Conservation (phyloP, 1,140 invertebrate genomes). For the Polypedilum pembai region DNA sequence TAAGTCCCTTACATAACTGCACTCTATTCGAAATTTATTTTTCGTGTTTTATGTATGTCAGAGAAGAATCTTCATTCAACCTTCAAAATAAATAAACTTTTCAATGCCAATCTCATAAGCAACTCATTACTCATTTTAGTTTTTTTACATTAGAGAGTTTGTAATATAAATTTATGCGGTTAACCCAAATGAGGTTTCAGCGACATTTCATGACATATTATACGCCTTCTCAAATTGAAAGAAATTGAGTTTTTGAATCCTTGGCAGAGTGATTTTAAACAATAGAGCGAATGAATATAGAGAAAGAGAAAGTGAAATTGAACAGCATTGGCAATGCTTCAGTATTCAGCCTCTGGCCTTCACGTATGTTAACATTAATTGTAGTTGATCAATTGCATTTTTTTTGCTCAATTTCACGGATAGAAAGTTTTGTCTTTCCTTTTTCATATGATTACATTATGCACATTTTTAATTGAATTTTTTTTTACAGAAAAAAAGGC, state of each 20-base stretch:
- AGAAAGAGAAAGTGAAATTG: neutral
- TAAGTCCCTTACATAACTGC: no score
- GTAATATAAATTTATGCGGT: no score
- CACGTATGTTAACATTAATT: neutral
- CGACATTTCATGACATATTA: no score
- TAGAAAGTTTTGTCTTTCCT: conserved; percentile 8
- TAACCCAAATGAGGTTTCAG: no score
- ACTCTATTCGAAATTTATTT: no score
- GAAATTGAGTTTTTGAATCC: neutral
- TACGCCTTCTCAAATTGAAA: neutral
- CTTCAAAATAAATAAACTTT: no score
- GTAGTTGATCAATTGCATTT: neutral
- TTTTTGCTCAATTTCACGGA: neutral
- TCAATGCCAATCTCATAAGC: no score
- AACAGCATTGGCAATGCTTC: neutral
- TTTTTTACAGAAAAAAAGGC: neutral
- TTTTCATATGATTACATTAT: neutral
- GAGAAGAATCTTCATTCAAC: no score
- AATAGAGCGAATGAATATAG: no score
- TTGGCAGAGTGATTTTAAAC: neutral
- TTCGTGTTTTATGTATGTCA: no score
- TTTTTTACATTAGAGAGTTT: no score
- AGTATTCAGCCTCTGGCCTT: neutral
- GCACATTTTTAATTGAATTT: neutral
- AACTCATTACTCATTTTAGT: no score